Base-by-base conservation (phyloP, 2,797 vertebrate species). In the Syngnathus rostellatus region DNA sequence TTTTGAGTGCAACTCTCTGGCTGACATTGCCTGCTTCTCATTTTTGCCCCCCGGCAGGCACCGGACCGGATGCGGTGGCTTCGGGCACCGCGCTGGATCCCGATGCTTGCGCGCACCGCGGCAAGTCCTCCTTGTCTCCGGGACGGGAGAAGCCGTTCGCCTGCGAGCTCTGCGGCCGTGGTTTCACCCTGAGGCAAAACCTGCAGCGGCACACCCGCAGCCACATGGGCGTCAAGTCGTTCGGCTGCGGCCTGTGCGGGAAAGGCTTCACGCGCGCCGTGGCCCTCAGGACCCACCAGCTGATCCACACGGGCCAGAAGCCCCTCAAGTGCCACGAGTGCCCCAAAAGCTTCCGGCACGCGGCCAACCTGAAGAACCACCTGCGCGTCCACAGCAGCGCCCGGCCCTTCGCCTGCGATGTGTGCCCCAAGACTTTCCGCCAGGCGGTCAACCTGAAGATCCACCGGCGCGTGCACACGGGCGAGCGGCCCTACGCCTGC, bases 401-500 rank as follows among this genome's bases (percentile, higher is more conserved):
- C 62, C 83, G 89, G 2, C 91, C 91, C 0, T 91, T 81, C 63
- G 16, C 48, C 72, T 92, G 90, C 8, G 88, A 90, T 16, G 51
- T 90, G 14, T 92, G 91, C 16, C 83, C 84, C 0, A 92, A 91
- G 72, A 85, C 71, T 9, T 92, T 92, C 79, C 84, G 88, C 0
- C 88, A 90, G 75, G 69, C 88, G 0, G 88, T 89, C 8, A 90
- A 91, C 74, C 83, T 92, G 11, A 91, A 91, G 73, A 90, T 91
- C 72, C 91, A 92, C 72, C 77, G 75, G 10, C 76, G 90, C 8
- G 83, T 88, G 23, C 91, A 92, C 85, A 92, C 89, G 0, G 91
- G 90, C 1, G 91, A 92, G 78, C 89, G 90, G 8, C 91, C 91
- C 0, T 92, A 88, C 73, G 63, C 65, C 43, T 92, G 91, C 71